Evolutionary conservation across 2,113 vertebrate genomes (phyloP).

Genomic region (Excalfactoria chinensis): DNA sequence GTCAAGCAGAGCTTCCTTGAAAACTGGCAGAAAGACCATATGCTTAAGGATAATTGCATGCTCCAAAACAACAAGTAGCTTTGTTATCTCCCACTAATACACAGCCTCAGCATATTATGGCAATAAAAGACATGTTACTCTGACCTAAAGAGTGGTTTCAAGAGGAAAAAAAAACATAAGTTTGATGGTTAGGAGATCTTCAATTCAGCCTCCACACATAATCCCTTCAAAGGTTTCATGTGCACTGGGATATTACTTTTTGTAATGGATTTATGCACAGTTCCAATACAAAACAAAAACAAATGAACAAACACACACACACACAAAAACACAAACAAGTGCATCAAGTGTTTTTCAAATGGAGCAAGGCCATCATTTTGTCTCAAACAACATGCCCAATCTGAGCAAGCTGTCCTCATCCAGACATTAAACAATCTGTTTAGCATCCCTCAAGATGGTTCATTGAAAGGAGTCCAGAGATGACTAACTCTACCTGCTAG

Average conservation of each 20-base stretch:
- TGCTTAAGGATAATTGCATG: conserved; percentile 5
- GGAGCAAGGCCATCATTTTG: neutral
- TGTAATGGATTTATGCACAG: neutral
- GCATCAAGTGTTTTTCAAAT: neutral
- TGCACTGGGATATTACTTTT: neutral
- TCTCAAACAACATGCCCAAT: neutral
- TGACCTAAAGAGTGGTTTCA: neutral
- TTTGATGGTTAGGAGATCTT: neutral
- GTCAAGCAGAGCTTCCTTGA: neutral
- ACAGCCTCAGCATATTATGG: neutral
- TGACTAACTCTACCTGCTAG: neutral
- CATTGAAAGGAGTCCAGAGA: neutral
- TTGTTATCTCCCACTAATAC: neutral
- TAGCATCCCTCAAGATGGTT: neutral
- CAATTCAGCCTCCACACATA: neutral
- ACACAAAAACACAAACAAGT: neutral
- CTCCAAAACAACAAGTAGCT: neutral
- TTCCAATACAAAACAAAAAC: neutral
- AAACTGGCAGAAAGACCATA: neutral
- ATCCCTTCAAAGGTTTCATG: neutral
- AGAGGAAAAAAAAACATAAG: neutral
- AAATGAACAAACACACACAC: too few relatives aligned
- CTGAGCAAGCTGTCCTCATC: neutral
- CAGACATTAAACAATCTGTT: neutral
- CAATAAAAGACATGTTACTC: neutral